Evolutionary conservation across 2,113 vertebrate genomes (phyloP).

Genomic region (Oryzias curvinotus): DNA sequence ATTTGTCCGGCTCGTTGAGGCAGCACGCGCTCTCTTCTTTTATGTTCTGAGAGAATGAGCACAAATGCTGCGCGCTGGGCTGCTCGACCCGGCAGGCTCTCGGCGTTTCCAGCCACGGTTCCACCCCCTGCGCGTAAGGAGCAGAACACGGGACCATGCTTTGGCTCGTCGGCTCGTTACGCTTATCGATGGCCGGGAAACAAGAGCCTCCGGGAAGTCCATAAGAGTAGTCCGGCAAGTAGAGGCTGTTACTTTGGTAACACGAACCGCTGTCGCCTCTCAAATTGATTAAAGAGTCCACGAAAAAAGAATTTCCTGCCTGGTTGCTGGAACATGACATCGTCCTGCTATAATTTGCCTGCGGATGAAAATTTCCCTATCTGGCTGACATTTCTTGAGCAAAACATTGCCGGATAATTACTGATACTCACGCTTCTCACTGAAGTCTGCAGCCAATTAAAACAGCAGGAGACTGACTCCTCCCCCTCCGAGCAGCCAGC

Average conservation of each 20-base stretch:
- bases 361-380: conserved; percentile 97
- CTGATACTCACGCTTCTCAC: conserved; percentile 93
- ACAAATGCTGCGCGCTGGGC: conserved; percentile 83
- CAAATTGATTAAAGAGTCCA: conserved; percentile 95
- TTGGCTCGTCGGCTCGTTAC: conserved; percentile 86
- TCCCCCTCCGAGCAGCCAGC: conserved; percentile 87
- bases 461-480: conserved; percentile 89
- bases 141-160: conserved; percentile 82
- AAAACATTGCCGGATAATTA: conserved; percentile 99
- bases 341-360: conserved; percentile 96
- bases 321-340: conserved; percentile 99
- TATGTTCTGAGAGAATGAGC: conserved; percentile 92
- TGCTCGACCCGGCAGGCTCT: conserved; percentile 91
- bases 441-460: conserved; percentile 93
- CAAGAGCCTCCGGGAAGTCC: conserved; percentile 93
- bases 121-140: conserved; percentile 90
- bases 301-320: conserved; percentile 96
- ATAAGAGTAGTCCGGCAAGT: conserved; percentile 94
- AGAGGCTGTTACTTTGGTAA: conserved; percentile 88
- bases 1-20: conserved; percentile 95
- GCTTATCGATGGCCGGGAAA: conserved; percentile 91
- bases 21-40: conserved; percentile 98
- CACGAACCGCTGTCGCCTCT: conserved; percentile 88
- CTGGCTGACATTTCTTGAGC: conserved; percentile 99
- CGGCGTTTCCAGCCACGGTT: conserved; percentile 92